Percentiles rank a stretch among this genome's conserved stretches.
phyloP scores from a whole-genome alignment of 2,888 invertebrate species.

The Idaea aversata region DNA sequence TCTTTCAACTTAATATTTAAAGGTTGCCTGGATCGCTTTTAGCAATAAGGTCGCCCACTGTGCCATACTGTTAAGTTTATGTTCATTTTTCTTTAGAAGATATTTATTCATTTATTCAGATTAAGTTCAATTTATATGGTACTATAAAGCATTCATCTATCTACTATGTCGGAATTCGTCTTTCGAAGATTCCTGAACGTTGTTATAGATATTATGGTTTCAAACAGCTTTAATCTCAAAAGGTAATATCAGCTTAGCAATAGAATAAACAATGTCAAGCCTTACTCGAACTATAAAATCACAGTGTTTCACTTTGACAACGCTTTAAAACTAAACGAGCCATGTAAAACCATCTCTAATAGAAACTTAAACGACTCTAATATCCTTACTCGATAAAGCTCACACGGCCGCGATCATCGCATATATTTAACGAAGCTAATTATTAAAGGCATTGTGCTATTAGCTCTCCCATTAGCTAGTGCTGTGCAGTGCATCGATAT shows the following conservation, averaged over 20 bases:
- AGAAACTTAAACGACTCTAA: background rate
- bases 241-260: background rate
- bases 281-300: background rate
- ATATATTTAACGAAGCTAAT: slow-evolving; percentile 1
- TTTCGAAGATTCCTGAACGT: too few relatives aligned
- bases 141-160: too few relatives aligned
- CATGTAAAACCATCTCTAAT: background rate
- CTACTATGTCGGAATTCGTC: too few relatives aligned
- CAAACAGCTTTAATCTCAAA: background rate
- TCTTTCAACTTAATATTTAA: too few relatives aligned
- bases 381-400: background rate
- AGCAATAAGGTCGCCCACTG: too few relatives aligned
- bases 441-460: slow-evolving; percentile 27
- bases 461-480: slow-evolving; percentile 31
- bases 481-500: slow-evolving; percentile 48
- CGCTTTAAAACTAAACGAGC: background rate
- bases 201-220: too few relatives aligned
- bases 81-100: too few relatives aligned
- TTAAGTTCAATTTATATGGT: too few relatives aligned
- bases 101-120: too few relatives aligned
- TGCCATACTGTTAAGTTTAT: too few relatives aligned
- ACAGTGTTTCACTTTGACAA: background rate
- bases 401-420: slow-evolving; percentile 1
- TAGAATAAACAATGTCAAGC: background rate
- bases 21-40: too few relatives aligned